Base-by-base conservation (phyloP, 30 jellyfish, hydroid and myxozoan species). In the Chrysaora quinquecirrha region DNA sequence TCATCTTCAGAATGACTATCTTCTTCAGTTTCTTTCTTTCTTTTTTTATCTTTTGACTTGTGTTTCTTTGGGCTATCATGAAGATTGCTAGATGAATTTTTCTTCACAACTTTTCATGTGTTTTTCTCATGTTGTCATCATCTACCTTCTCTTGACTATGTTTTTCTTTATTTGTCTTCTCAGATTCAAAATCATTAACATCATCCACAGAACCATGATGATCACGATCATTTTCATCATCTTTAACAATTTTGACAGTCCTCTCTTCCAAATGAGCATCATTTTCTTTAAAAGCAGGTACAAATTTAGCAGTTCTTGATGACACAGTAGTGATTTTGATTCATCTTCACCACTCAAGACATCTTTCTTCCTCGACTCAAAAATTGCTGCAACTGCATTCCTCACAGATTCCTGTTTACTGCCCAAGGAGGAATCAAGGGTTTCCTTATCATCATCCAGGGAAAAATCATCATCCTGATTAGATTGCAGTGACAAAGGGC, bases 221-320 rank as follows among this genome's bases (percentile, higher is more conserved):
- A n/a, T n/a, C n/a, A n/a, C n/a, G n/a, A n/a, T n/a, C n/a, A n/a
- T n/a, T n/a, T n/a, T n/a, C n/a, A n/a, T n/a, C n/a, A n/a, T n/a
- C n/a, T n/a, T n/a, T n/a, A n/a, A n/a, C n/a, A n/a, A n/a, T n/a
- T n/a, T n/a, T n/a, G n/a, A n/a, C n/a, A n/a, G n/a, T n/a, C n/a
- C n/a, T n/a, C n/a, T n/a, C n/a, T n/a, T n/a, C n/a, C n/a, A n/a
- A n/a, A n/a, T n/a, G n/a, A n/a, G n/a, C n/a, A n/a, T n/a, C n/a
- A n/a, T n/a, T n/a, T n/a, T n/a, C n/a, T n/a, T 19, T 52, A 70
- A 70, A 82, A 33, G 92, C 92, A 20, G 85, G 85, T 11, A 82
- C 92, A 82, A 82, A 82, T 52, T 29, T 33, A 3, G 74, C 35
- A 21, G 34, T 54, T 18, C 48, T 12, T 19, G 25, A 52, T 52